phyloP scores from a whole-genome alignment of 2,888 invertebrate species.

The Acleris emargana region DNA sequence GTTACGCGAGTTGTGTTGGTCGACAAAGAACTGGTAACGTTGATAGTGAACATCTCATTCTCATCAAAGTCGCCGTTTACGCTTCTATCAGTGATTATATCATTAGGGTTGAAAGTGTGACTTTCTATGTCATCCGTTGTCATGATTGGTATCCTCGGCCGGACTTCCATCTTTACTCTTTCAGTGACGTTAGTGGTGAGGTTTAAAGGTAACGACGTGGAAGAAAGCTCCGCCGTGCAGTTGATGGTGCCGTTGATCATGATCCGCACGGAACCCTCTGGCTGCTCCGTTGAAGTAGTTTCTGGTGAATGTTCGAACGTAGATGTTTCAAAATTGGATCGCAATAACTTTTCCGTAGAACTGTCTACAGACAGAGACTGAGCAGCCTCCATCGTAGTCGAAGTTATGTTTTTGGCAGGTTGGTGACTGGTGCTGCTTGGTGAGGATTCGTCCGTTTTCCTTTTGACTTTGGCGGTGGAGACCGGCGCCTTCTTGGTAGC shows the following conservation, averaged over 20 bases:
- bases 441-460: slow-evolving; percentile 62
- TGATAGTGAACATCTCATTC: slow-evolving; percentile 81
- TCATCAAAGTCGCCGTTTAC: slow-evolving; percentile 68
- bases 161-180: slow-evolving; percentile 52
- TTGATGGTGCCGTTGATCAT: slow-evolving; percentile 76
- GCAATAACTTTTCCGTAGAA: slow-evolving; percentile 39
- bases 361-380: slow-evolving; percentile 42
- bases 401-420: slow-evolving; percentile 41
- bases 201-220: slow-evolving; percentile 65
- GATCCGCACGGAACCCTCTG: slow-evolving; percentile 66
- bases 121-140: slow-evolving; percentile 56
- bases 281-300: slow-evolving; percentile 58
- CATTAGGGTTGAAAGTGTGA: slow-evolving; percentile 65
- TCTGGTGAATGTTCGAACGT: slow-evolving; percentile 43
- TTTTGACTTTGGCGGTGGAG: slow-evolving; percentile 66
- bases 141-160: slow-evolving; percentile 60
- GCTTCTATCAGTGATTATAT: slow-evolving; percentile 71
- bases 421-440: slow-evolving; percentile 39
- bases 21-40: slow-evolving; percentile 81
- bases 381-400: slow-evolving; percentile 41
- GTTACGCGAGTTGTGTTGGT: slow-evolving; percentile 67
- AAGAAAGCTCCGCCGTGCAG: slow-evolving; percentile 75
- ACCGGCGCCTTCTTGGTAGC: slow-evolving; percentile 51
- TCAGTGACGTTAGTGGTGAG: slow-evolving; percentile 55
- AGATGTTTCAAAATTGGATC: slow-evolving; percentile 40